Conservation (phyloP, 1,140 invertebrate species). For the Nasonia vitripennis region DNA sequence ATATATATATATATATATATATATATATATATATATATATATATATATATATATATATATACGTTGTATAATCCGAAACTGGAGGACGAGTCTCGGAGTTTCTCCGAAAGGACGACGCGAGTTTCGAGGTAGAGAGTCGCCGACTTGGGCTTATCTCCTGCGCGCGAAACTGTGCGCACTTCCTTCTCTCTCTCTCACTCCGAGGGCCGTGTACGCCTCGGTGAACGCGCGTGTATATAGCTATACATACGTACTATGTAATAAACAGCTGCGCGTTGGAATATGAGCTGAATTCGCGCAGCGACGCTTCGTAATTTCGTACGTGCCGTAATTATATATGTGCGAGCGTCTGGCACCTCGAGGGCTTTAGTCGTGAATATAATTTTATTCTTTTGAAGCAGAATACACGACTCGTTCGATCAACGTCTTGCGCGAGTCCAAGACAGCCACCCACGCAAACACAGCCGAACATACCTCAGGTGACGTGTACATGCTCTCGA, state of each 20-base stretch:
- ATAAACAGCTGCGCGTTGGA: not conserved
- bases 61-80: not conserved
- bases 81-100: not conserved
- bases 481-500: too few species aligned
- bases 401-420: too few species aligned
- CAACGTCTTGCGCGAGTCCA: not conserved
- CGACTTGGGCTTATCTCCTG: not conserved
- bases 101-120: not conserved
- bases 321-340: conserved; percentile 6
- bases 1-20: too few species aligned
- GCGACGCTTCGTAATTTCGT: conserved; percentile 5
- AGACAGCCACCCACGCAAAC: not conserved
- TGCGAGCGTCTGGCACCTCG: not conserved
- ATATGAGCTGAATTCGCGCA: conserved; percentile 18
- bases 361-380: not conserved
- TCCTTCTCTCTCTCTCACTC: not conserved
- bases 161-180: conserved; percentile 1
- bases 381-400: too few species aligned
- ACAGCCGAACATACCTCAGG: not conserved
- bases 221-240: not conserved
- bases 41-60: too few species aligned
- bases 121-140: not conserved
- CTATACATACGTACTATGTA: not conserved
- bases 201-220: not conserved
- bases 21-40: too few species aligned